Evolutionary conservation across 1,140 invertebrate genomes (phyloP).

Genomic region (Lerema accius): DNA sequence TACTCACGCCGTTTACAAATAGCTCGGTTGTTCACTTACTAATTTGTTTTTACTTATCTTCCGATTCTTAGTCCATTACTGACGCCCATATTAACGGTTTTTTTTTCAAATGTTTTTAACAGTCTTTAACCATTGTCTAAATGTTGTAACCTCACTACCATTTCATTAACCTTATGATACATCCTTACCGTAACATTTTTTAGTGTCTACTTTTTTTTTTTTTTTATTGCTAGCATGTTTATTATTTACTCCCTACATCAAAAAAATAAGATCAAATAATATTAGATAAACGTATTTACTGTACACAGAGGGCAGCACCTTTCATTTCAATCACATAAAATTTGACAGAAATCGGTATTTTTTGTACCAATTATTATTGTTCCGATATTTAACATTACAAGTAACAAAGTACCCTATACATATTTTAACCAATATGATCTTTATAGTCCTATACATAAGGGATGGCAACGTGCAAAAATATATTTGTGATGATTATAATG

Average conservation of each 20-base stretch:
- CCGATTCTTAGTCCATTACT: neutral
- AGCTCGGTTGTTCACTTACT: neutral
- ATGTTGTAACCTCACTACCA: no score
- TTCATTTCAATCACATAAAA: conserved; percentile 24
- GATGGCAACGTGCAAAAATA: neutral
- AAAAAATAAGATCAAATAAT: no score
- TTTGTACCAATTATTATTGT: conserved; percentile 29
- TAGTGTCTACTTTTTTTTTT: no score
- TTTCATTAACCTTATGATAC: no score
- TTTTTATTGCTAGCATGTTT: no score
- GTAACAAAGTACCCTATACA: neutral
- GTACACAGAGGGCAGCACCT: conserved; percentile 27
- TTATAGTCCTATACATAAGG: neutral
- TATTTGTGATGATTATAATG: conserved; percentile 1
- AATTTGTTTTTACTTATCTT: neutral
- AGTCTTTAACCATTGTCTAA: no score
- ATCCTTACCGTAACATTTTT: no score
- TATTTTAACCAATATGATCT: neutral
- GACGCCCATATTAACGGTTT: no score
- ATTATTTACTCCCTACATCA: neutral
- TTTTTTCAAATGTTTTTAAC: no score
- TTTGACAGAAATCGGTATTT: conserved; percentile 24
- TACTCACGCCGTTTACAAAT: neutral
- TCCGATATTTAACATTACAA: conserved; percentile 21
- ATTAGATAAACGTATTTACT: no score